A percentile compares a stretch with the other conserved stretches of the same genome.
Conservation (phyloP, 2,888 invertebrate genomes). For the Amphipoea lucens region DNA sequence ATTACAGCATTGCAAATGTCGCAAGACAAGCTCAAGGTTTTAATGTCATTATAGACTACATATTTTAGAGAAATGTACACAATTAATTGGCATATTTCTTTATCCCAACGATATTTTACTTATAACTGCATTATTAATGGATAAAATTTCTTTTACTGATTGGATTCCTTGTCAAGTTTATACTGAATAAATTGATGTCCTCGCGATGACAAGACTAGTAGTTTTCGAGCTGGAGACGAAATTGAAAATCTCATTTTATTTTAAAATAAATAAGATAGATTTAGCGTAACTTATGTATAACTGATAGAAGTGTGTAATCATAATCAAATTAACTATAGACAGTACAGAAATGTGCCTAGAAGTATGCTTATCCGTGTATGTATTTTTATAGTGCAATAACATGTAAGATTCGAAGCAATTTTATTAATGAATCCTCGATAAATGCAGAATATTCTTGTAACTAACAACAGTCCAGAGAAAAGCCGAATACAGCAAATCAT, state of each 20-base stretch:
- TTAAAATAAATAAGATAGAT: slow-evolving; percentile 62
- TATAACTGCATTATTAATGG: slow-evolving; percentile 30
- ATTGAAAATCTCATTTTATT: slow-evolving; percentile 67
- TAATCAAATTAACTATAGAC: slow-evolving; percentile 82
- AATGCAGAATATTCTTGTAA: slow-evolving; percentile 49
- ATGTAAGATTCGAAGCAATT: slow-evolving; percentile 83
- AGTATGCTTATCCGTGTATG: slow-evolving; percentile 88
- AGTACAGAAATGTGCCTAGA: slow-evolving; percentile 90
- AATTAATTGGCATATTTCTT: slow-evolving; percentile 61
- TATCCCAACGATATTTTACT: slow-evolving; percentile 65
- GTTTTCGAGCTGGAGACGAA: slow-evolving; percentile 63
- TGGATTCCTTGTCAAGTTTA: slow-evolving; percentile 39
- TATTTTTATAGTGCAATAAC: slow-evolving; percentile 89
- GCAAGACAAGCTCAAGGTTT: slow-evolving; percentile 44
- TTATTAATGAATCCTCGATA: slow-evolving; percentile 44
- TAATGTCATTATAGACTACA: slow-evolving; percentile 32
- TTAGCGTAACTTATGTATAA: slow-evolving; percentile 78
- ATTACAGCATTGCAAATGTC: slow-evolving; percentile 19
- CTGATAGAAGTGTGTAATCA: slow-evolving; percentile 85
- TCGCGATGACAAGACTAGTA: slow-evolving; percentile 51
- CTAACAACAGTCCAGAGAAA: slow-evolving; percentile 36
- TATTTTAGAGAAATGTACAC: slow-evolving; percentile 38
- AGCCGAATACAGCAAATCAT: slow-evolving; percentile 56
- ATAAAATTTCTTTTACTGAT: slow-evolving; percentile 44
- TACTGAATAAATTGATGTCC: slow-evolving; percentile 26